Base-by-base conservation (phyloP, 2,888 invertebrate genomes). In the Apamea monoglypha region DNA sequence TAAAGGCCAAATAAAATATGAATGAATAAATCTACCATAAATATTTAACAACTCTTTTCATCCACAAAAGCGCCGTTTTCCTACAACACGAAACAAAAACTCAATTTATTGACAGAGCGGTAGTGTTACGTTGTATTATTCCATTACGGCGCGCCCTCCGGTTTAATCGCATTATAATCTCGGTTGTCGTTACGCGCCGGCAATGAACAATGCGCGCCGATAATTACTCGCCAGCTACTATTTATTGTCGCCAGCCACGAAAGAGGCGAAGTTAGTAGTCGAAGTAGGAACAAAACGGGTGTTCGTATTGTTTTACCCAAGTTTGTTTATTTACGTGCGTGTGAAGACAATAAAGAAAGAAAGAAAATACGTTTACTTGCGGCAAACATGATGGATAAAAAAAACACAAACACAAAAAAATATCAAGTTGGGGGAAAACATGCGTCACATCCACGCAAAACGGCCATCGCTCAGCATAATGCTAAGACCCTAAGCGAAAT, bases 221-320 rank as follows among this genome's bases (percentile, higher is more conserved):
- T 94, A 94, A 94, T 94, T 93, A 93, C 91, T 91, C 89, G 87
- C 87, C 86, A 90, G 70, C 81, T 76, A 92, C 92, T 92, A 93
- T 93, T 92, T 92, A 92, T 90, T 90, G 86, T 73, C 77, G 50
- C 67, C 83, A 73, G 44, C 82, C 81, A 88, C 78, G 67, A 79
- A 82, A 82, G 75, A 70, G 68, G 36, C 7, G 77, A 76, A 53
- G 32, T 67, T 29, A 87, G 81, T 81, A 88, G 82, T 78, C 72
- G 64, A 80, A 79, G 61, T 79, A 82, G 53, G 81, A 81, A 83
- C 78, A 76, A 84, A 84, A 76, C 40, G 36, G 32, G 14, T 68
- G 32, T 68, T 70, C 21, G 66, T 81, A 72, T 78, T 86, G 79
- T 71, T 71, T 40, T 18, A 47, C 12, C 64, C 36, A 64, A 25